Evolutionary conservation across 2,797 vertebrate species (phyloP).

Genomic region (Botia kubotai): DNA sequence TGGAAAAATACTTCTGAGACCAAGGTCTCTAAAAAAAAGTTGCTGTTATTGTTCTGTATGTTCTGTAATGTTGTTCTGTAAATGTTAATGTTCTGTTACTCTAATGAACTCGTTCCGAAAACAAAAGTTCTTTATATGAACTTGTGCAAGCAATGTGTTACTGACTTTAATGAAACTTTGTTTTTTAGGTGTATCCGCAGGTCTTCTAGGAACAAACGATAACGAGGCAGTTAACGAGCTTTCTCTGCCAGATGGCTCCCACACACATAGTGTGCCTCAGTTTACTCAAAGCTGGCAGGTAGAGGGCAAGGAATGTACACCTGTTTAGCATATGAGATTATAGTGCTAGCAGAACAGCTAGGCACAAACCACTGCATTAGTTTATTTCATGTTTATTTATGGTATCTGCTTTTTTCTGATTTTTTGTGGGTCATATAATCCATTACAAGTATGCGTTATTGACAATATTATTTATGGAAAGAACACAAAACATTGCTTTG

Average conservation of each 20-base stretch:
- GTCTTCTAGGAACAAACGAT: conserved; percentile 87
- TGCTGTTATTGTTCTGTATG: too few relatives aligned
- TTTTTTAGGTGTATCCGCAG: conserved; percentile 78
- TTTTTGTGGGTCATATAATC: background rate
- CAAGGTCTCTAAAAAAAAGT: background rate
- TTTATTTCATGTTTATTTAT: background rate
- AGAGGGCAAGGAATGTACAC: conserved; percentile 14
- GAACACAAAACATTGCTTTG: background rate
- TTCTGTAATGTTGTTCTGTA: background rate
- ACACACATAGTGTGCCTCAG: conserved; percentile 66
- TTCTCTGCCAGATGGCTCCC: conserved; percentile 72
- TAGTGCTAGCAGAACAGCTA: background rate
- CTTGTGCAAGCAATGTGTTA: background rate
- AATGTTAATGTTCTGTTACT: conserved; percentile 7
- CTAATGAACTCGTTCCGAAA: background rate
- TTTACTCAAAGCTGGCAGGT: conserved; percentile 85
- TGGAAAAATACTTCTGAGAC: background rate
- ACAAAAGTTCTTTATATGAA: background rate
- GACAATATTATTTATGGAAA: background rate
- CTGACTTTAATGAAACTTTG: background rate
- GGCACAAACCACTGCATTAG: background rate
- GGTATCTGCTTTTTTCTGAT: background rate
- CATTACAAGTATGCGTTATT: background rate
- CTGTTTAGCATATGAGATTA: conserved; percentile 11
- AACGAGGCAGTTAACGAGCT: conserved; percentile 85